Percentiles rank a stretch among this genome's conserved stretches.
These are phyloP conservation scores for Pyrochroa serraticornis DNA, from an alignment of 2,888 invertebrate species.

Conservation along the genomic window DNA sequence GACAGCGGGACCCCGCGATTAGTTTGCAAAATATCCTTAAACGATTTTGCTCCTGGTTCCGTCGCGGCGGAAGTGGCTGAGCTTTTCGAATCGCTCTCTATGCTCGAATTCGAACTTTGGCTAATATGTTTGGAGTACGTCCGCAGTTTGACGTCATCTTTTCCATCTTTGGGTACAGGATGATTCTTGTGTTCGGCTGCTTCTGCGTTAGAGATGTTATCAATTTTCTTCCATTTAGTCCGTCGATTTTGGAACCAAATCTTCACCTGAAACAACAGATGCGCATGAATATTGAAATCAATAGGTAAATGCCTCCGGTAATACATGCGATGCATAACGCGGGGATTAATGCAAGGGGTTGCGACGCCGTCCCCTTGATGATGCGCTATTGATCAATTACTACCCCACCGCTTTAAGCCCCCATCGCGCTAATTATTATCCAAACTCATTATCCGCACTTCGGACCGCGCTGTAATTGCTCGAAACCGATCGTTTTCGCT, in stretches of 20 bases:
- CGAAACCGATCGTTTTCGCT: no score
- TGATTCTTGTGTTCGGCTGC: constrained; percentile 80
- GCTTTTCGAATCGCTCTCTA: constrained; percentile 56
- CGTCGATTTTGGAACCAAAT: constrained; percentile 91
- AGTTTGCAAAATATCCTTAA: constrained; percentile 51
- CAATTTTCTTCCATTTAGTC: constrained; percentile 89
- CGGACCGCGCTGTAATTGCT: neutral
- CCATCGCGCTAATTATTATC: constrained; percentile 45
- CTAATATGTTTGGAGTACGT: constrained; percentile 43
- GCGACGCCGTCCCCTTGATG: constrained; percentile 43
- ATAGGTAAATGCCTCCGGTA: constrained; percentile 46
- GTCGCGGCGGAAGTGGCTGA: constrained; percentile 46
- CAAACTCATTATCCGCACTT: constrained; percentile 41
- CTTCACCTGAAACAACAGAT: constrained; percentile 73
- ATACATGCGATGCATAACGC: constrained; percentile 46
- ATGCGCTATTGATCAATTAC: constrained; percentile 53
- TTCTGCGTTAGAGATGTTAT: constrained; percentile 88
- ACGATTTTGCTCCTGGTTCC: constrained; percentile 45
- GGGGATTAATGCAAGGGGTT: constrained; percentile 44
- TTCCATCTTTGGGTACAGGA: constrained; percentile 45
- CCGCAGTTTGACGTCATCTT: constrained; percentile 41
- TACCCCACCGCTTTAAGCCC: constrained; percentile 42
- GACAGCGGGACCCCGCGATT: constrained; percentile 42
- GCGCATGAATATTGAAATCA: constrained; percentile 42
- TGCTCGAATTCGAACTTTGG: constrained; percentile 55